Evolutionary conservation across 1,140 invertebrate genomes (phyloP).

Genomic region (Drosophila aff.): DNA sequence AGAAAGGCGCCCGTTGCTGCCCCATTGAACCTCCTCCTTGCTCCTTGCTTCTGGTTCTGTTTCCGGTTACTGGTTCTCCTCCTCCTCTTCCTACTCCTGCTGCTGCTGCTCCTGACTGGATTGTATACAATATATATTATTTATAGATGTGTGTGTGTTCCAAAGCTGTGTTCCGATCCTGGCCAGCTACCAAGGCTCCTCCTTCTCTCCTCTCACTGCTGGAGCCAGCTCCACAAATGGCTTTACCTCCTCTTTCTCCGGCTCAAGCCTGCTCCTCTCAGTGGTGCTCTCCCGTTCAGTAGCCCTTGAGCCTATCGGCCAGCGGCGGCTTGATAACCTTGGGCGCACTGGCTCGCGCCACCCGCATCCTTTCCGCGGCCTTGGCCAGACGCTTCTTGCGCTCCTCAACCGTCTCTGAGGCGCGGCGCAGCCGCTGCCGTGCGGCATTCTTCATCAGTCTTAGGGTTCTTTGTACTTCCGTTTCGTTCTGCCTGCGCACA

Average conservation of each 20-base stretch:
- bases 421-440: constrained; percentile 78
- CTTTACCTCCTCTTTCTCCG: neutral
- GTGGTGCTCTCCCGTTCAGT: constrained; percentile 36
- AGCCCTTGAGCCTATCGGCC: constrained; percentile 81
- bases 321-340: constrained; percentile 83
- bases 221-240: constrained; percentile 46
- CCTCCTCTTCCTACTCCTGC: neutral
- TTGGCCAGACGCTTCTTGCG: constrained; percentile 86
- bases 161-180: constrained; percentile 2
- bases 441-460: constrained; percentile 85
- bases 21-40: constrained; percentile 4
- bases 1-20: constrained; percentile 61
- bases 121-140: constrained; percentile 65
- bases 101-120: constrained; percentile 15
- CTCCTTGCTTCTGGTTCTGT: constrained; percentile 1
- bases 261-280: constrained; percentile 2
- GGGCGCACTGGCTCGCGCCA: constrained; percentile 74
- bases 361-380: constrained; percentile 79
- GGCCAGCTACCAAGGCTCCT: constrained; percentile 30
- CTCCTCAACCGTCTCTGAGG: constrained; percentile 85
- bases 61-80: constrained; percentile 2
- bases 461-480: constrained; percentile 85
- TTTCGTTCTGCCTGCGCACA: constrained; percentile 83
- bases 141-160: constrained; percentile 56
- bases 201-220: constrained; percentile 14